Percentiles rank a stretch among this genome's conserved stretches.
These are phyloP conservation scores for Masnerella sp. DNA, from an alignment of 2,888 invertebrate genomes.

Conservation along the genomic window DNA sequence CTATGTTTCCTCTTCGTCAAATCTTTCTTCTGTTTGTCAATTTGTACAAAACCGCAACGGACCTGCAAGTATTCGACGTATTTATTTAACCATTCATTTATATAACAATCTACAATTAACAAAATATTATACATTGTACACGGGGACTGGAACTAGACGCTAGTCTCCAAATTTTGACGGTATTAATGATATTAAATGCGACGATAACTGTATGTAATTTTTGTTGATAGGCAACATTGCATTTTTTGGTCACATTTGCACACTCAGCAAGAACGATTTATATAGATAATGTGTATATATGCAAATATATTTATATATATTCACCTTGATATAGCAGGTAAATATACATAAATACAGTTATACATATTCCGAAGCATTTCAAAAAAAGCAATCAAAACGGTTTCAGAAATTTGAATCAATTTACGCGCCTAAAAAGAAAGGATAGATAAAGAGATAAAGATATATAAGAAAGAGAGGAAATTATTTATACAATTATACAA, in stretches of 20 bases:
- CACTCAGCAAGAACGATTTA: too few species aligned
- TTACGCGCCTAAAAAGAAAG: conserved; percentile 51
- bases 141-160: conserved; percentile 68
- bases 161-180: conserved; percentile 56
- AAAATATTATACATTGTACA: conserved; percentile 76
- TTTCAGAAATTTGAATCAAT: conserved; percentile 37
- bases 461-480: too few species aligned
- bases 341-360: conserved; percentile 8
- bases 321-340: conserved; percentile 10
- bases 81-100: conserved; percentile 62
- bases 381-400: conserved; percentile 40
- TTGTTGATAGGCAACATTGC: too few species aligned
- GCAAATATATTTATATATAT: too few species aligned
- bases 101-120: conserved; percentile 73
- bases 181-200: too few species aligned
- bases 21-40: conserved; percentile 66
- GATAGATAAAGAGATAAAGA: conserved; percentile 29
- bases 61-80: conserved; percentile 63
- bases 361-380: too few species aligned
- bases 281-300: too few species aligned
- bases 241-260: too few species aligned
- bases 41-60: conserved; percentile 70
- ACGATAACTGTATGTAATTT: too few species aligned
- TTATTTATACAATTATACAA: conserved; percentile 76
- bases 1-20: conserved; percentile 70